These are phyloP conservation scores for Trypoxylus dichotomus DNA, from an alignment of 1,140 invertebrate species.

Conservation along the genomic window DNA sequence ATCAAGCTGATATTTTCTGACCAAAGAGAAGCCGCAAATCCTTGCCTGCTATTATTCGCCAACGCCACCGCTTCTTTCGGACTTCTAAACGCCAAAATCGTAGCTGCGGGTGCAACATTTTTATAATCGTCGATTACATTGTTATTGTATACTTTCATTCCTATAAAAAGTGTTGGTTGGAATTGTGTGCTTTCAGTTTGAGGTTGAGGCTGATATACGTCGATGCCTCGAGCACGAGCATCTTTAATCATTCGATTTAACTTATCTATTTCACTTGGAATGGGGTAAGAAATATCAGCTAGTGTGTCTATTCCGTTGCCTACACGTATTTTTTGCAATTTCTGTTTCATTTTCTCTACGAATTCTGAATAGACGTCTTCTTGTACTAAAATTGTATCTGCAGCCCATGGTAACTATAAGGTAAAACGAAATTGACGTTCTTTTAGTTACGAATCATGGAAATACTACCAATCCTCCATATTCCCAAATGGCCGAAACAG, in stretches of 20 bases:
- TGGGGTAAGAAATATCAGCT: slow-evolving; percentile 40
- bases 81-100: slow-evolving; percentile 61
- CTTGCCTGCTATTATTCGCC: slow-evolving; percentile 60
- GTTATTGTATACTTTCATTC: slow-evolving; percentile 41
- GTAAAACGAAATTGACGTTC: background rate
- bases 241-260: slow-evolving; percentile 35
- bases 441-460: background rate
- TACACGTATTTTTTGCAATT: slow-evolving; percentile 53
- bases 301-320: slow-evolving; percentile 57
- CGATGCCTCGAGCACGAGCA: slow-evolving; percentile 41
- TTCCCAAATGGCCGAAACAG: slow-evolving; percentile 60
- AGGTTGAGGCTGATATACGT: slow-evolving; percentile 38
- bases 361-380: slow-evolving; percentile 58
- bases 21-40: slow-evolving; percentile 60
- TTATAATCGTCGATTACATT: slow-evolving; percentile 48
- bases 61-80: slow-evolving; percentile 62
- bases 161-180: slow-evolving; percentile 41
- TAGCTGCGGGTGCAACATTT: slow-evolving; percentile 54
- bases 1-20: slow-evolving; percentile 61
- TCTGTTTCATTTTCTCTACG: slow-evolving; percentile 55
- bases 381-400: slow-evolving; percentile 59
- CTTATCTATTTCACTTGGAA: slow-evolving; percentile 28
- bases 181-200: slow-evolving; percentile 24
- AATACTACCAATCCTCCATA: slow-evolving; percentile 59
- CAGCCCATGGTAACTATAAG: slow-evolving; percentile 58